phyloP scores from a whole-genome alignment of 2,113 vertebrate species.

The Misgurnus mizolepis region DNA sequence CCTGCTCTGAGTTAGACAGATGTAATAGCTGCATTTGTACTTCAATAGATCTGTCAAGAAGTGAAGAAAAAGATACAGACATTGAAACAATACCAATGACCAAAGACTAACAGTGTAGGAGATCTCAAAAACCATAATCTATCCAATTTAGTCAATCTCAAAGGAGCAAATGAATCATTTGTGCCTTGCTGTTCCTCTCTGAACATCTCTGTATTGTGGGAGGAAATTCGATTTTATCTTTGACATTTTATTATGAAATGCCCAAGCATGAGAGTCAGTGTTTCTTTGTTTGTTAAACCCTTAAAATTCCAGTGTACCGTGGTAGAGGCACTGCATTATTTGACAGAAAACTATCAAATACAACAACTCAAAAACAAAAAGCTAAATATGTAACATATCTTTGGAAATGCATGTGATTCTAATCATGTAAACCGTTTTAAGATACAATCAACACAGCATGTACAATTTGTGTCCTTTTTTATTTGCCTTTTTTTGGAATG shows the following conservation, averaged over 20 bases:
- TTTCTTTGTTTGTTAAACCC: neutral
- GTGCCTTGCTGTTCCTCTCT: neutral
- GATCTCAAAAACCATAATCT: neutral
- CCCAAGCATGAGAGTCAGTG: neutral
- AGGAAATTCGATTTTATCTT: neutral
- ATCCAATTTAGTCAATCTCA: neutral
- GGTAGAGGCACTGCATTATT: neutral
- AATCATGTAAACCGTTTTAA: too few relatives aligned
- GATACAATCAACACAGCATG: too few relatives aligned
- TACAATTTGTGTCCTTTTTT: too few relatives aligned
- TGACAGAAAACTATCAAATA: neutral
- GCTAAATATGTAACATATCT: too few relatives aligned
- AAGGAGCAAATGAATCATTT: neutral
- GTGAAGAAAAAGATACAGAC: too few relatives aligned
- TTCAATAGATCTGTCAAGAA: too few relatives aligned
- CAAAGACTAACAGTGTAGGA: too few relatives aligned
- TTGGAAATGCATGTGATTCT: too few relatives aligned
- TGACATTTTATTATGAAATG: conserved; percentile 4
- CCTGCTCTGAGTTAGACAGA: neutral
- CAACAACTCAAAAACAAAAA: neutral
- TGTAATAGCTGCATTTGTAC: too few relatives aligned
- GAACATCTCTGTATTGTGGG: too few relatives aligned
- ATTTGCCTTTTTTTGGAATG: too few relatives aligned
- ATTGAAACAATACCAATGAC: too few relatives aligned
- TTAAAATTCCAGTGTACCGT: neutral